Conservation (phyloP, 1,140 invertebrate genomes). For the Papilio xuthus region DNA sequence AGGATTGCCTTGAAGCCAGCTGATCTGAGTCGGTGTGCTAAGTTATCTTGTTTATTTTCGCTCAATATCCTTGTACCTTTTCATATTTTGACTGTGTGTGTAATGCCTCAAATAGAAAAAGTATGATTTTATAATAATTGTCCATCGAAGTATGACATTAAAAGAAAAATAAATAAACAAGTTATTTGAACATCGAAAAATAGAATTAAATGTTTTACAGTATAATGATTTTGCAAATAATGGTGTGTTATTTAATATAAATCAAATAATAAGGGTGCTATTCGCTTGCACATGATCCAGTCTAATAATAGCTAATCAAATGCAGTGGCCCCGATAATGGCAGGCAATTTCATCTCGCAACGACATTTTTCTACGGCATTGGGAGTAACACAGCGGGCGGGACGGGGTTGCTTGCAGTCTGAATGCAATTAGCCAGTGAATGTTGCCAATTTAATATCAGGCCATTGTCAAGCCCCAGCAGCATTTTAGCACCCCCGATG, state of each 20-base stretch:
- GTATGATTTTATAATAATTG: too few relatives aligned
- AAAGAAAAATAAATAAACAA: too few relatives aligned
- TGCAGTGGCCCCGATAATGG: slow-evolving; percentile 24
- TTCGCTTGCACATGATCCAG: slow-evolving; percentile 11
- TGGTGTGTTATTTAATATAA: background rate
- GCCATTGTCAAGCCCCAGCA: slow-evolving; percentile 46
- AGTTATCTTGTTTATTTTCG: slow-evolving; percentile 13
- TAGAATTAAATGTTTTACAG: background rate
- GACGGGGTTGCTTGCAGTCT: slow-evolving; percentile 55
- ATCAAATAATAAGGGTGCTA: background rate
- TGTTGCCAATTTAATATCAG: slow-evolving; percentile 69
- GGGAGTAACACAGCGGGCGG: slow-evolving; percentile 36
- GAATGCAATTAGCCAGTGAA: slow-evolving; percentile 69
- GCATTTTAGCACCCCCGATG: slow-evolving; percentile 39
- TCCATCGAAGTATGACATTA: too few relatives aligned
- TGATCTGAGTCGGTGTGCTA: background rate
- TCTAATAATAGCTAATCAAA: slow-evolving; percentile 33
- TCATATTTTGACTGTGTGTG: background rate
- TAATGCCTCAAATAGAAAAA: too few relatives aligned
- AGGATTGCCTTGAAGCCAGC: background rate
- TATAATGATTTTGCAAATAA: background rate
- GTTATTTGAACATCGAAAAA: background rate
- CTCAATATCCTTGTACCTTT: background rate
- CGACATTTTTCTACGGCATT: slow-evolving; percentile 23
- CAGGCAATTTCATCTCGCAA: slow-evolving; percentile 28